Percentiles rank a stretch among this genome's conserved stretches.
Conservation (phyloP, 2,888 invertebrate genomes). For the Aporophyla lueneburgensis region DNA sequence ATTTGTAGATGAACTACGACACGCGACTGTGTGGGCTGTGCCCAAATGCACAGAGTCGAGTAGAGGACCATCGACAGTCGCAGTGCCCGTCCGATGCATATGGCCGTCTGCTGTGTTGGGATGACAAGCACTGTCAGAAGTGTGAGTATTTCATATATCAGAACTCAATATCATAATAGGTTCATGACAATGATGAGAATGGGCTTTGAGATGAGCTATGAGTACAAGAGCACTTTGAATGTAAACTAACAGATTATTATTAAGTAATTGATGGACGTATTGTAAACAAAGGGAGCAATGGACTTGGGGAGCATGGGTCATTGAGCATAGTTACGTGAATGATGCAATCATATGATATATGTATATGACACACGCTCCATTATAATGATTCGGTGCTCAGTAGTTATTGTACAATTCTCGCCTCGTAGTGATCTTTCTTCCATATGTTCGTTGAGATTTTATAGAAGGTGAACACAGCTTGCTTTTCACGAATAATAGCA, state of each 20-base stretch:
- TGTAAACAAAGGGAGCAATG: slow-evolving; percentile 57
- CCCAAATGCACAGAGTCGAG: slow-evolving; percentile 81
- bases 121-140: slow-evolving; percentile 94
- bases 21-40: slow-evolving; percentile 85
- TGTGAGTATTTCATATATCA: slow-evolving; percentile 78
- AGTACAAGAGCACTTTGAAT: slow-evolving; percentile 9
- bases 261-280: slow-evolving; percentile 29
- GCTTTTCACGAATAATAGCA: background rate
- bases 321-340: slow-evolving; percentile 38
- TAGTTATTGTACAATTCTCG: slow-evolving; percentile 9
- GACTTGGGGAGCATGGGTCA: slow-evolving; percentile 52
- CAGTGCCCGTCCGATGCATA: slow-evolving; percentile 83
- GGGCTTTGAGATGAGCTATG: background rate
- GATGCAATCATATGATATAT: slow-evolving; percentile 48
- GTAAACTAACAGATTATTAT: slow-evolving; percentile 40
- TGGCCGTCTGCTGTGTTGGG: slow-evolving; percentile 94
- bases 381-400: slow-evolving; percentile 15
- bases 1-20: slow-evolving; percentile 92
- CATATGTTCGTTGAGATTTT: slow-evolving; percentile 9
- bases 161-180: slow-evolving; percentile 3
- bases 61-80: slow-evolving; percentile 75
- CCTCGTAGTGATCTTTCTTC: background rate
- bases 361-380: slow-evolving; percentile 36
- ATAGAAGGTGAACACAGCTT: background rate
- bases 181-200: background rate